Conservation (phyloP, 2,797 vertebrate species). For the Phaenicophaeus curvirostris region DNA sequence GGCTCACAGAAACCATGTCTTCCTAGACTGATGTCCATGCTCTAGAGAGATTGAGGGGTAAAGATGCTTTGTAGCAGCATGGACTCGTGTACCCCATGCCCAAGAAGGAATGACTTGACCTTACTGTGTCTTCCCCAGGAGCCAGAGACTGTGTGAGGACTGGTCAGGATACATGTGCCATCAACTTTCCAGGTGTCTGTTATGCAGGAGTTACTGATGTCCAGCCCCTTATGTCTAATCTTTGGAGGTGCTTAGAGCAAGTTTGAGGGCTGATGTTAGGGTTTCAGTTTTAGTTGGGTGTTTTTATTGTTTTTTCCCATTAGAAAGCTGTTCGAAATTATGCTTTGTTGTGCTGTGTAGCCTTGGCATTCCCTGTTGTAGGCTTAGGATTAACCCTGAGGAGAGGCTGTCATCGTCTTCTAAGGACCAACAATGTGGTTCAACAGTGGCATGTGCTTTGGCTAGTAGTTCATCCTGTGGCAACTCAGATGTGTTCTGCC, state of each 20-base stretch:
- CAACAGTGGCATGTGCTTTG: neutral
- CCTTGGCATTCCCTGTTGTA: neutral
- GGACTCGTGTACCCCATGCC: neutral
- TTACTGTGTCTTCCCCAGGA: neutral
- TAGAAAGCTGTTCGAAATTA: neutral
- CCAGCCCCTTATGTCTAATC: neutral
- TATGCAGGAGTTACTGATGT: neutral
- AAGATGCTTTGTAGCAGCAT: neutral
- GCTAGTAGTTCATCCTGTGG: neutral
- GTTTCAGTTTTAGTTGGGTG: neutral
- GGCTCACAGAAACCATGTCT: neutral
- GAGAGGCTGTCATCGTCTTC: neutral
- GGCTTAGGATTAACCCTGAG: neutral
- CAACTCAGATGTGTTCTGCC: neutral
- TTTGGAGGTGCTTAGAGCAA: neutral
- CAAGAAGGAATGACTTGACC: neutral
- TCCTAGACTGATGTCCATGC: neutral
- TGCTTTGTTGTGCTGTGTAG: neutral
- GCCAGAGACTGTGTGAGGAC: rapidly evolving
- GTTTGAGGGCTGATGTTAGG: neutral
- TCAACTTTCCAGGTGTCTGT: neutral
- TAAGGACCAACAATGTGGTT: neutral
- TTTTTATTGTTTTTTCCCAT: neutral
- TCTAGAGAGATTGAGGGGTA: neutral
- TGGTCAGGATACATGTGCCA: rapidly evolving